phyloP scores from a whole-genome alignment of 2,113 vertebrate genomes.

The Symphodus melops region DNA sequence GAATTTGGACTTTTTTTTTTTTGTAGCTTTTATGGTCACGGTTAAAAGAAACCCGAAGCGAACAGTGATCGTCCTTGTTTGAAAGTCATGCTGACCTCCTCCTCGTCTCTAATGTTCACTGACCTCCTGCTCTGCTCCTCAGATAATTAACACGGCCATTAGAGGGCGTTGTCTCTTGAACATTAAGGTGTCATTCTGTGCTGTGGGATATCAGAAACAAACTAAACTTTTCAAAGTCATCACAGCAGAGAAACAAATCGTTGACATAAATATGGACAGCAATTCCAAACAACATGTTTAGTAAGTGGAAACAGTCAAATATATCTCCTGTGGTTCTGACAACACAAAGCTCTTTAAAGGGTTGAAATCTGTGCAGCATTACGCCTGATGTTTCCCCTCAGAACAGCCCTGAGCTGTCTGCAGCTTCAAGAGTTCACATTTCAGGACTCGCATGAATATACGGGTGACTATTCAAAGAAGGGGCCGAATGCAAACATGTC shows the following conservation, averaged over 20 bases:
- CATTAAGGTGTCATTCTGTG: background rate
- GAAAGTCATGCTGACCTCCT: too few species aligned
- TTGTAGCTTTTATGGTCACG: too few species aligned
- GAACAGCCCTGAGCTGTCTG: slow-evolving; percentile 28
- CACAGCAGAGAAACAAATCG: too few species aligned
- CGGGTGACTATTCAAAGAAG: slow-evolving; percentile 48
- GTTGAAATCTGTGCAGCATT: slow-evolving; percentile 33
- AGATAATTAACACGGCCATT: background rate
- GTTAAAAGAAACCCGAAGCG: too few species aligned
- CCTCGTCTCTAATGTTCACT: background rate
- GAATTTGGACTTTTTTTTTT: too few species aligned
- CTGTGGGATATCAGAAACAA: background rate
- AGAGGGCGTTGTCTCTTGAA: background rate
- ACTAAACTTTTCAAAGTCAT: background rate
- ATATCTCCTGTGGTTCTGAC: slow-evolving; percentile 19
- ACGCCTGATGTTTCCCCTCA: slow-evolving; percentile 39
- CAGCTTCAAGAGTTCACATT: slow-evolving; percentile 47
- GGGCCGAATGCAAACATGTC: slow-evolving; percentile 47
- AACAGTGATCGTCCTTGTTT: background rate
- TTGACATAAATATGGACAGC: background rate
- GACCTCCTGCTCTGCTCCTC: background rate
- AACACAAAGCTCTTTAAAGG: slow-evolving; percentile 29
- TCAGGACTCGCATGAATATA: slow-evolving; percentile 53
- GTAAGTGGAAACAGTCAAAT: slow-evolving; percentile 28
- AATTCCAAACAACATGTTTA: background rate